These are phyloP conservation scores for Mesembrinibis cayennensis DNA, from an alignment of 2,113 vertebrate species.

Conservation along the genomic window DNA sequence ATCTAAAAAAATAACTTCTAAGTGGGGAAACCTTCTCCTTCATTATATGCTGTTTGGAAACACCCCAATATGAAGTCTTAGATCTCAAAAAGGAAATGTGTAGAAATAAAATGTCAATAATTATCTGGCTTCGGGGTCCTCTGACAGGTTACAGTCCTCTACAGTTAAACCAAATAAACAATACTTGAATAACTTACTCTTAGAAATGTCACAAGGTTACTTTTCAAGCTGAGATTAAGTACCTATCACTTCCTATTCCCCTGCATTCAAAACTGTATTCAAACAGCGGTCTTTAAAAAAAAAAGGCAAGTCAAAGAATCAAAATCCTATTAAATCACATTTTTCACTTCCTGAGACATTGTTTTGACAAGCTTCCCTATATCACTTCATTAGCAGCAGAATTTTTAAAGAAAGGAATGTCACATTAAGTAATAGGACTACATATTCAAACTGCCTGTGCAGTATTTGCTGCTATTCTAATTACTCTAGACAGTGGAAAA, in stretches of 20 bases:
- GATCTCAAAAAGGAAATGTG: not conserved
- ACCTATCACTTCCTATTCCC: not conserved
- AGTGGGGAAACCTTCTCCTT: not conserved
- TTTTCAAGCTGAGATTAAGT: not conserved
- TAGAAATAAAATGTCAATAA: not conserved
- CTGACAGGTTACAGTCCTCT: not conserved
- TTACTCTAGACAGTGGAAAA: not conserved
- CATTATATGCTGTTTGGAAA: not conserved
- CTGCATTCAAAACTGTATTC: not conserved
- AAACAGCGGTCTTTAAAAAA: not conserved
- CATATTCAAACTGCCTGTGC: not conserved
- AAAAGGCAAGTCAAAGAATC: not conserved
- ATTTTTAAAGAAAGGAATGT: not conserved
- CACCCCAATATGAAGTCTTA: not conserved
- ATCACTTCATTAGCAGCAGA: not conserved
- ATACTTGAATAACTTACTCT: not conserved
- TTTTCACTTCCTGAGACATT: not conserved
- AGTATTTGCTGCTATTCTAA: not conserved
- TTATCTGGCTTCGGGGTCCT: not conserved
- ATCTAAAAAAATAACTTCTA: not conserved
- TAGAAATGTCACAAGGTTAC: not conserved
- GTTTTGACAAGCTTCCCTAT: not conserved
- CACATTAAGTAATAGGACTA: not conserved
- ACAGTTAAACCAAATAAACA: not conserved
- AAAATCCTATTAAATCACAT: not conserved